Percentiles rank a stretch among this genome's conserved stretches.
phyloP scores from a whole-genome alignment of 2,113 vertebrate species.

The Murina feae region DNA sequence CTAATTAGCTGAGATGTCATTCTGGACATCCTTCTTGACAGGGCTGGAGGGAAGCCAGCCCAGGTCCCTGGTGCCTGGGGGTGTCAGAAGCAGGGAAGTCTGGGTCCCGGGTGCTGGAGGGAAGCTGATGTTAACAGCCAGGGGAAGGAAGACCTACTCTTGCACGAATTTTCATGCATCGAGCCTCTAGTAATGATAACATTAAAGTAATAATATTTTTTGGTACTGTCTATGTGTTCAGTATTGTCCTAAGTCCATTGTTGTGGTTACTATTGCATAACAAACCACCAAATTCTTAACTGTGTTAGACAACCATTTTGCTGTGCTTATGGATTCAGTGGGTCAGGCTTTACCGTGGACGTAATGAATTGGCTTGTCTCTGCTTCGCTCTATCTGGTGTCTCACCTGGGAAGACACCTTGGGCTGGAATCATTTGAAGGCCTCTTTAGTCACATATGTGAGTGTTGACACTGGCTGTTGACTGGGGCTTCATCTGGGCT shows the following conservation, averaged over 20 bases:
- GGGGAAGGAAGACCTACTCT: too few relatives aligned
- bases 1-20: too few relatives aligned
- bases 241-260: neutral
- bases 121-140: too few relatives aligned
- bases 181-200: neutral
- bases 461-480: neutral
- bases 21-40: too few relatives aligned
- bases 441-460: neutral
- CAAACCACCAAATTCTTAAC: neutral
- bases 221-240: neutral
- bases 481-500: neutral
- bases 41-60: too few relatives aligned
- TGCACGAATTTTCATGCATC: too few relatives aligned
- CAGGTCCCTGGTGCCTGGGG: accelerated
- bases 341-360: neutral
- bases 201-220: neutral
- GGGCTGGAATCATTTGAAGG: neutral
- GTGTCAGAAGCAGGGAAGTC: too few relatives aligned
- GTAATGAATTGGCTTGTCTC: neutral
- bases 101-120: too few relatives aligned
- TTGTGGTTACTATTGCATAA: neutral
- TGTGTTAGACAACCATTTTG: neutral
- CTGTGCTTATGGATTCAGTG: neutral
- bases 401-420: neutral
- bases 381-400: neutral